A percentile compares a stretch with the other conserved stretches of the same genome.
Evolutionary conservation across 2,888 invertebrate genomes (phyloP).

Genomic region (Anodontia alba): DNA sequence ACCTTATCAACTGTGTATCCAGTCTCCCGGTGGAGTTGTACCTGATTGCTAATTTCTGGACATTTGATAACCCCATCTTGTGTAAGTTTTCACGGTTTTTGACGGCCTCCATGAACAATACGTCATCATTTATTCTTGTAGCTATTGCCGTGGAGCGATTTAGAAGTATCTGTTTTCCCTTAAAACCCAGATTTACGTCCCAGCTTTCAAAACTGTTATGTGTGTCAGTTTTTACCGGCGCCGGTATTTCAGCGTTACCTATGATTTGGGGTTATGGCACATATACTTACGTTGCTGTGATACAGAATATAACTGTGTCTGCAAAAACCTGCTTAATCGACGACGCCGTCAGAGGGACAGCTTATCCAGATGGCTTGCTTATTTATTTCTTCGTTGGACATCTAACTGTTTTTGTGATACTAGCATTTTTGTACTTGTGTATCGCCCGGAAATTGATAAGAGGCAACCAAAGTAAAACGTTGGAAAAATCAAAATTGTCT

Average conservation of each 20-base stretch:
- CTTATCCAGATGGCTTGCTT: slow-evolving; percentile 43
- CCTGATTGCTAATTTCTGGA: slow-evolving; percentile 51
- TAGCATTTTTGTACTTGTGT: slow-evolving; percentile 42
- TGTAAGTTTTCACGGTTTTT: slow-evolving; percentile 49
- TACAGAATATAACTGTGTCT: slow-evolving; percentile 35
- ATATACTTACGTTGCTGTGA: slow-evolving; percentile 24
- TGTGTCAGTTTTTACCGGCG: slow-evolving; percentile 19
- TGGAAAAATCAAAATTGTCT: slow-evolving; percentile 17
- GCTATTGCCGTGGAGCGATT: slow-evolving; percentile 56
- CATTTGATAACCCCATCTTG: slow-evolving; percentile 50
- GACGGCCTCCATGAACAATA: slow-evolving; percentile 53
- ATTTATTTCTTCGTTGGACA: slow-evolving; percentile 52
- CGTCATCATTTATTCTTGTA: slow-evolving; percentile 48
- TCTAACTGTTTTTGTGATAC: slow-evolving; percentile 36
- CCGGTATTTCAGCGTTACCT: slow-evolving; percentile 46
- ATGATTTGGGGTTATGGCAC: slow-evolving; percentile 59
- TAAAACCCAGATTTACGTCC: slow-evolving; percentile 44
- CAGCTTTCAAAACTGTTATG: slow-evolving; percentile 37
- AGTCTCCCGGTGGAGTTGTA: slow-evolving; percentile 50
- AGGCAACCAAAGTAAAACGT: slow-evolving; percentile 30
- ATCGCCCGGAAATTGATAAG: slow-evolving; percentile 44
- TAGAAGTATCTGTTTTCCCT: slow-evolving; percentile 51
- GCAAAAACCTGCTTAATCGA: slow-evolving; percentile 53
- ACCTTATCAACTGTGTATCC: slow-evolving; percentile 45
- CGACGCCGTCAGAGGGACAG: slow-evolving; percentile 35